Evolutionary conservation across 2,888 invertebrate species (phyloP), one percentile per base, ranked within the genome.

Genomic region (Cheilosia scutellata): DNA sequence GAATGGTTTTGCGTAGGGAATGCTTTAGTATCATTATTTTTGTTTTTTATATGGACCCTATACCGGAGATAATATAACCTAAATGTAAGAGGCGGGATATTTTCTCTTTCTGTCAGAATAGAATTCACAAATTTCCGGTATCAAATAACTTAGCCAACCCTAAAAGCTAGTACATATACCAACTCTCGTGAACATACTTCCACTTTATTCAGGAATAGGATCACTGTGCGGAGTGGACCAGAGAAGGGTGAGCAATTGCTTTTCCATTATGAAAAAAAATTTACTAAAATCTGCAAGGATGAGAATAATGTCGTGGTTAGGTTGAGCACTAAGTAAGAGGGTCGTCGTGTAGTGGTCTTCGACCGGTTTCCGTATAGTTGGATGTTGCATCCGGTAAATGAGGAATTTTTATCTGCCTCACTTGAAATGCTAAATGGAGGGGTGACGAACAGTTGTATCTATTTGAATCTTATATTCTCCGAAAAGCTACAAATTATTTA

Each of bases 381-480:
- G 31, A 25, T 44, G 68, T 13, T 55, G 63, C 63, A 74, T 74
- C 63, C 74, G 74, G 47, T 33, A 65, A 63, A 74, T 57, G 55
- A 65, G 63, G 33, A 44, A 55, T 65, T 74, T 74, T 37, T 63
- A 55, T 63, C 55, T 57, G 55, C 44, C 16, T 47, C 47, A 57
- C 13, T 65, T 47, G 31, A 44, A 27, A 47, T 57, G 47, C 37
- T 74, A 55, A 74, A 74, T 65, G 63, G 55, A 72, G 74, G 63
- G 55, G 47, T 53, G 63, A 40, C 47, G 74, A 65, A 37, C 47
- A 63, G 55, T 47, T 55, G 55, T 65, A 55, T 74, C 44, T 55
- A 33, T 63, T 74, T 55, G n/a, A 42, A 5, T 42, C 5, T 4
- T 42, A n/a, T 42, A 5, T 42, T 42, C 42, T 25, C 25, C 53